Conservation (phyloP, 1,140 invertebrate genomes). For the Elymnias hypermnestra region DNA sequence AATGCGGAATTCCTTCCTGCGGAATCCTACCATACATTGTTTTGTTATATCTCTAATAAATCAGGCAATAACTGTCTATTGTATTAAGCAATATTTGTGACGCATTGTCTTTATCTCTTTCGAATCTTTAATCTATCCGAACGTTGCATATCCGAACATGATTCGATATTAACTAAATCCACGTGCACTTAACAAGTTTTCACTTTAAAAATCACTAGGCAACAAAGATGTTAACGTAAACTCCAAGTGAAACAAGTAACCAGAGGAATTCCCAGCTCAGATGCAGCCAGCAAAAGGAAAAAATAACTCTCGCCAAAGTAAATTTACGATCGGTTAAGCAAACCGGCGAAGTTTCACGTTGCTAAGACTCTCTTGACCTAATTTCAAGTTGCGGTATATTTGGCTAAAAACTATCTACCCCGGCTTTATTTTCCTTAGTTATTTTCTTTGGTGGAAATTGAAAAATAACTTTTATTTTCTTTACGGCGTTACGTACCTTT, state of each 20-base stretch:
- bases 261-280: background rate
- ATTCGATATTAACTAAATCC: no score
- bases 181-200: no score
- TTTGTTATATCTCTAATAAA: no score
- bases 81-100: no score
- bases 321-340: constrained; percentile 10
- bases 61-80: no score
- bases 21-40: no score
- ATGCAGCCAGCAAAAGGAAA: constrained; percentile 1
- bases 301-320: constrained; percentile 3
- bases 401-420: constrained; percentile 5
- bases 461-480: constrained; percentile 3
- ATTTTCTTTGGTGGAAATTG: background rate
- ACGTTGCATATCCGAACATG: no score
- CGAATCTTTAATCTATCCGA: no score
- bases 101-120: no score
- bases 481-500: background rate
- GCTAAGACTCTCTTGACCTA: constrained; percentile 6
- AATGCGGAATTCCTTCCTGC: no score
- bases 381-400: constrained; percentile 2
- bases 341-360: constrained; percentile 5
- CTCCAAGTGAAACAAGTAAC: background rate
- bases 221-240: background rate
- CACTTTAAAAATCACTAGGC: no score
- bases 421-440: constrained; percentile 3